phyloP scores from a whole-genome alignment of 2,888 invertebrate species.

The Himalopsyche japonica region DNA sequence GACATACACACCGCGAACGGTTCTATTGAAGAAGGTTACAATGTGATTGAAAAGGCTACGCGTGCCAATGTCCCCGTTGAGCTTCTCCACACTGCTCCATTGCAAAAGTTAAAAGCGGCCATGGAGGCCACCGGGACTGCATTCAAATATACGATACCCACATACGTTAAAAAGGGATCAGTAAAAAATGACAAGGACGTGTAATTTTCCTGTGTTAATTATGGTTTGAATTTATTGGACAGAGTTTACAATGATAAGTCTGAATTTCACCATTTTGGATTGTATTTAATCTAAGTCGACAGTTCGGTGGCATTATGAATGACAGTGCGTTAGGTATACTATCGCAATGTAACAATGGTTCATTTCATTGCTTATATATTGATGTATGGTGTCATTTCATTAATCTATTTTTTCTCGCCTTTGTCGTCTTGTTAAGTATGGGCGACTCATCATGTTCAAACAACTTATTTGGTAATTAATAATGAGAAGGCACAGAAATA shows the following conservation, averaged over 20 bases:
- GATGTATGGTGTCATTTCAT: too few species aligned
- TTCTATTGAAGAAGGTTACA: constrained; percentile 54
- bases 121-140: constrained; percentile 59
- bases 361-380: too few species aligned
- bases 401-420: too few species aligned
- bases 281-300: too few species aligned
- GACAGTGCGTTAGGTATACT: too few species aligned
- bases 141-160: constrained; percentile 63
- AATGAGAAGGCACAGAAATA: too few species aligned
- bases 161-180: constrained; percentile 43
- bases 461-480: too few species aligned
- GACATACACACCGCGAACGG: constrained; percentile 56
- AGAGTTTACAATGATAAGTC: background rate
- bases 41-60: constrained; percentile 54
- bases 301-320: too few species aligned
- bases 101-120: constrained; percentile 60
- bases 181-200: background rate
- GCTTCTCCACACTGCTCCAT: constrained; percentile 63
- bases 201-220: background rate
- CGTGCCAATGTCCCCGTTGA: constrained; percentile 57
- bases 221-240: too few species aligned
- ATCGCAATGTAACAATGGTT: too few species aligned
- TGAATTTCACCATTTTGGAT: background rate
- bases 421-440: too few species aligned
- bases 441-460: too few species aligned